phyloP scores from a whole-genome alignment of 2,113 vertebrate genomes.

The Nicator chloris region DNA sequence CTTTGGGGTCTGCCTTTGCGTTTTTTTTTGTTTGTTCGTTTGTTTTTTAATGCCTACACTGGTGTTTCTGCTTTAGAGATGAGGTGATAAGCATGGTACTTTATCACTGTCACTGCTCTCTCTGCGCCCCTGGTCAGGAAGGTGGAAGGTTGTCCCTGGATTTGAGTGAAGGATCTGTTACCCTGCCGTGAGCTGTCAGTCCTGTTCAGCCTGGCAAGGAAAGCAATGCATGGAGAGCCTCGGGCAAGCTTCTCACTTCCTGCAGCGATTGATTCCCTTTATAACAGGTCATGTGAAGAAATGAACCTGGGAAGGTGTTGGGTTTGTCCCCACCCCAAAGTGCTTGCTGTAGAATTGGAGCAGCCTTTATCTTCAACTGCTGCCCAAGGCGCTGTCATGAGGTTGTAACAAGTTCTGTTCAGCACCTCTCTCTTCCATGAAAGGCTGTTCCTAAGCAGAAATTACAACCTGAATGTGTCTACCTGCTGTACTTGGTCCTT shows the following conservation, averaged over 20 bases:
- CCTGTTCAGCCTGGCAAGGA: not conserved
- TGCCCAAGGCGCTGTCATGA: not conserved
- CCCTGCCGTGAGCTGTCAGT: not conserved
- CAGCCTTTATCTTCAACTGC: not conserved
- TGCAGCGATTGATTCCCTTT: not conserved
- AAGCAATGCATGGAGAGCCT: too few relatives aligned
- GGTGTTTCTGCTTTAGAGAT: not conserved
- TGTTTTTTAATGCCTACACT: rapidly evolving
- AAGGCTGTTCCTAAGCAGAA: not conserved
- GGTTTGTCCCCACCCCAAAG: not conserved
- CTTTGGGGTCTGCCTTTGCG: not conserved
- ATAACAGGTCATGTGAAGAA: not conserved
- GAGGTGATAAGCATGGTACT: not conserved
- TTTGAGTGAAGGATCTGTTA: not conserved
- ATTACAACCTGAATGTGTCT: not conserved
- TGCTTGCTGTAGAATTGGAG: not conserved
- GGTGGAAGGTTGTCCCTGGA: not conserved
- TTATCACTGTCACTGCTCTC: not conserved
- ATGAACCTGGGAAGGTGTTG: not conserved
- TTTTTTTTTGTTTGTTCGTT: not conserved
- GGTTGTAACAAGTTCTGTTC: not conserved
- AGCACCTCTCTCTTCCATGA: not conserved
- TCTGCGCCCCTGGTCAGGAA: not conserved
- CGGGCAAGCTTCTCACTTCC: not conserved
- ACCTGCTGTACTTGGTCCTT: not conserved